Evolutionary conservation across 2,113 vertebrate species (phyloP), one percentile per base, ranked within the genome.

Genomic region (Engystomops pustulosus): DNA sequence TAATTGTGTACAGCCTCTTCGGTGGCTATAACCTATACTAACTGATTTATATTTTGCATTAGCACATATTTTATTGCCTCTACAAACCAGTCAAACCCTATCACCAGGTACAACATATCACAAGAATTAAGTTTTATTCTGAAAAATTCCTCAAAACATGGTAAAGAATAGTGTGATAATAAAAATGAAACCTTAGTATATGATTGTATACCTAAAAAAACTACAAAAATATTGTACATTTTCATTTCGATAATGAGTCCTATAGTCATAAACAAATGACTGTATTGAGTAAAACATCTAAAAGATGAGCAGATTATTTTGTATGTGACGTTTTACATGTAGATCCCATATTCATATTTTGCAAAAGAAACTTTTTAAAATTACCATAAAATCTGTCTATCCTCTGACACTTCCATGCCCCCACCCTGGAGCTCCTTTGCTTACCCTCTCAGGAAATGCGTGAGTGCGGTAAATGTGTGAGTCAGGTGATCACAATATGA

Each of bases 401-500:
- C 32, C 32, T 27, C 30, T 71, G 30, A 38, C 45, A 17, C n/a
- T 12, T 9, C 25, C 30, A 3, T 15, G 0, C 11, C 12, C 36
- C 6, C 12, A 4, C 2, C 34, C 4, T 2, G 2, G n/a, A 36
- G 14, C 27, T 34, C 36, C 51, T 32, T 27, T 75, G 38, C 18
- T 6, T 36, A 62, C 32, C 53, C 55, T 62, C 32, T 67, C 70
- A 83, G 81, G 81, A 83, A 83, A 67, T 83, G 55, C 81, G 70
- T 83, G 81, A 20, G 6, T 83, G 70, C 10, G 81, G 81, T 65
- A 44, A 30, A 67, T 25, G 36, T 74, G 81, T 75, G 69, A 32
- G 38, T 83, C 53, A 83, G 81, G 70, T 83, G 71, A 65, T 18
- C 62, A 17, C 38, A 49, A 45, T 32, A 82, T 82, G 80, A 82